Evolutionary conservation across 2,888 invertebrate species (phyloP).

Genomic region (Venustoraphidia nigricollis): DNA sequence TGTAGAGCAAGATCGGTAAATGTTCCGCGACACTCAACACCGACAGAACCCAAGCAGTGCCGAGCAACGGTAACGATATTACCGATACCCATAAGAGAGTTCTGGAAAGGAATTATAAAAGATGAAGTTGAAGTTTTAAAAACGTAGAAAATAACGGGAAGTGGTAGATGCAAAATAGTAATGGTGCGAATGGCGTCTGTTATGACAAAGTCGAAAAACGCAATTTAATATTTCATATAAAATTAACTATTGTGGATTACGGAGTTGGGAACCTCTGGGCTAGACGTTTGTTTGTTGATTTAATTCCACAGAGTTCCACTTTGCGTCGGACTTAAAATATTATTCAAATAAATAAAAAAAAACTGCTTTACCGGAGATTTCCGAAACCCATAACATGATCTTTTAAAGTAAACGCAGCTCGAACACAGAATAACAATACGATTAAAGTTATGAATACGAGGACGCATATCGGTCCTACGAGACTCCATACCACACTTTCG

Average conservation of each 20-base stretch:
- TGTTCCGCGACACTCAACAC: slow-evolving; percentile 62
- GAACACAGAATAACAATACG: slow-evolving; percentile 69
- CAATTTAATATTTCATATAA: too few relatives aligned
- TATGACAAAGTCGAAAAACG: too few relatives aligned
- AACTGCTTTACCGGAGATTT: slow-evolving; percentile 43
- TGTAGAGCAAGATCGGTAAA: slow-evolving; percentile 54
- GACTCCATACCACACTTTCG: slow-evolving; percentile 89
- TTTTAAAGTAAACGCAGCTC: slow-evolving; percentile 80
- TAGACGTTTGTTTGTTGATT: neutral
- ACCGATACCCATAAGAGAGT: slow-evolving; percentile 78
- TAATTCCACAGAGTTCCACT: neutral
- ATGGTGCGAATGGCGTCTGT: too few relatives aligned
- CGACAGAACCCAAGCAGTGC: slow-evolving; percentile 75
- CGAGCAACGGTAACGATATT: slow-evolving; percentile 68
- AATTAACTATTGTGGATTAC: too few relatives aligned
- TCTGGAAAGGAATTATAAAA: slow-evolving; percentile 26
- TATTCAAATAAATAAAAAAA: neutral
- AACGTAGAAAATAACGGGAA: too few relatives aligned
- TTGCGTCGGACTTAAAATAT: neutral
- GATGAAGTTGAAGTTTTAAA: too few relatives aligned
- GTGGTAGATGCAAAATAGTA: too few relatives aligned
- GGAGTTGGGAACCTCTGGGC: too few relatives aligned
- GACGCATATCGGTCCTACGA: slow-evolving; percentile 77
- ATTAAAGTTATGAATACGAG: slow-evolving; percentile 64
- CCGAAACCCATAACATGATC: slow-evolving; percentile 82